Evolutionary conservation across 2,888 invertebrate genomes (phyloP).

Genomic region (Coronaproctus castanopsis): DNA sequence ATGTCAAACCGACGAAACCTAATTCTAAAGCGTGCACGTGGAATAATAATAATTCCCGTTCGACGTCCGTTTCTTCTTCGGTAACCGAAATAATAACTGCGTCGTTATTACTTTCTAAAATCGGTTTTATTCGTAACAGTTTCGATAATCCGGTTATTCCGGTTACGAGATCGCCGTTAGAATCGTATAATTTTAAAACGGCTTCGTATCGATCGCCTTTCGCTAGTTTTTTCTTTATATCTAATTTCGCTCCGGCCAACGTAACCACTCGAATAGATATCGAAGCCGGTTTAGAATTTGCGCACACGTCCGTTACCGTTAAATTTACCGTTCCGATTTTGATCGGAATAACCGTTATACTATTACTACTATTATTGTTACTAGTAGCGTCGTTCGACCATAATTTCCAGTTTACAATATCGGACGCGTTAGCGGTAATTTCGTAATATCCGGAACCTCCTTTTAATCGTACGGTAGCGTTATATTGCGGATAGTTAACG

Average conservation of each 20-base stretch:
- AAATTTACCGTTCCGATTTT: not conserved
- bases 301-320: not conserved
- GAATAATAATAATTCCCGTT: too few species aligned
- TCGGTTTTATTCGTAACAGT: too few species aligned
- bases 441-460: not conserved
- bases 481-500: not conserved
- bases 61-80: too few species aligned
- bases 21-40: too few species aligned
- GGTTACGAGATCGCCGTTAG: not conserved
- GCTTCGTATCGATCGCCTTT: not conserved
- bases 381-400: not conserved
- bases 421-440: not conserved
- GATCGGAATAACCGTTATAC: not conserved
- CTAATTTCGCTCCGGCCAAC: not conserved
- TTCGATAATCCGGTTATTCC: too few species aligned
- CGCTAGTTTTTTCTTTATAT: not conserved
- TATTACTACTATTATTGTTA: too few species aligned
- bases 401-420: not conserved
- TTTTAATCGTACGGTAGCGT: not conserved
- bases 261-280: not conserved
- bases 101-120: too few species aligned
- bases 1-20: too few species aligned
- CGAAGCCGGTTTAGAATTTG: not conserved
- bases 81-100: too few species aligned
- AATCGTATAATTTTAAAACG: not conserved